phyloP scores from a whole-genome alignment of 1,140 invertebrate genomes.

The Parasteatoda tepidariorum region DNA sequence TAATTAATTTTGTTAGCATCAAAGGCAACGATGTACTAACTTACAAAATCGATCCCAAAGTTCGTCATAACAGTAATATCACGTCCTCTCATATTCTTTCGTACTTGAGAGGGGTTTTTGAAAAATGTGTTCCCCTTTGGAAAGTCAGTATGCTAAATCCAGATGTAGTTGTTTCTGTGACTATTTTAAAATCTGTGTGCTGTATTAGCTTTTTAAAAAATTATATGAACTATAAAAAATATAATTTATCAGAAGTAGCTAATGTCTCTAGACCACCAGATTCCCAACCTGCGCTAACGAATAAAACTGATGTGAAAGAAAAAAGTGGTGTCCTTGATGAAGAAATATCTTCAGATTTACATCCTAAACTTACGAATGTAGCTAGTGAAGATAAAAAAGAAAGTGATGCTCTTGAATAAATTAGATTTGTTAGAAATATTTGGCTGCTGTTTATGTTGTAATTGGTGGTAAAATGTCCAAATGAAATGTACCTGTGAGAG shows the following conservation, averaged over 20 bases:
- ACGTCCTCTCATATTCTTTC: conserved; percentile 72
- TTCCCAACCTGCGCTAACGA: no score
- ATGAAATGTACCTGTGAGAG: no score
- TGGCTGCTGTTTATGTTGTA: no score
- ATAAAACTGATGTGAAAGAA: no score
- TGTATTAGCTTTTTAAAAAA: conserved; percentile 68
- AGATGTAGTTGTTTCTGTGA: conserved; percentile 66
- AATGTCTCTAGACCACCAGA: no score
- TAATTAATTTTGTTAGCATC: conserved; percentile 80
- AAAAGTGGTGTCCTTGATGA: no score
- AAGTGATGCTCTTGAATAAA: no score
- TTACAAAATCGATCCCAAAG: conserved; percentile 83
- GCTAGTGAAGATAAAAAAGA: background rate
- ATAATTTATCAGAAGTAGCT: conserved; percentile 66
- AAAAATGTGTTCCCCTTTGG: conserved; percentile 64
- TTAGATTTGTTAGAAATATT: no score
- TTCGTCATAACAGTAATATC: conserved; percentile 81
- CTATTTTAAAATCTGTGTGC: conserved; percentile 67
- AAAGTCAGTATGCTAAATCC: conserved; percentile 65
- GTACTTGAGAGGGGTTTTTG: conserved; percentile 63
- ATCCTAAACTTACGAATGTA: background rate
- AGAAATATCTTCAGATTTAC: background rate
- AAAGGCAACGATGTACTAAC: conserved; percentile 73
- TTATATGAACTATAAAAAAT: conserved; percentile 67
- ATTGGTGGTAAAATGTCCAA: no score